phyloP scores from a whole-genome alignment of 2,113 vertebrate species.

The Anthoscopus minutus region DNA sequence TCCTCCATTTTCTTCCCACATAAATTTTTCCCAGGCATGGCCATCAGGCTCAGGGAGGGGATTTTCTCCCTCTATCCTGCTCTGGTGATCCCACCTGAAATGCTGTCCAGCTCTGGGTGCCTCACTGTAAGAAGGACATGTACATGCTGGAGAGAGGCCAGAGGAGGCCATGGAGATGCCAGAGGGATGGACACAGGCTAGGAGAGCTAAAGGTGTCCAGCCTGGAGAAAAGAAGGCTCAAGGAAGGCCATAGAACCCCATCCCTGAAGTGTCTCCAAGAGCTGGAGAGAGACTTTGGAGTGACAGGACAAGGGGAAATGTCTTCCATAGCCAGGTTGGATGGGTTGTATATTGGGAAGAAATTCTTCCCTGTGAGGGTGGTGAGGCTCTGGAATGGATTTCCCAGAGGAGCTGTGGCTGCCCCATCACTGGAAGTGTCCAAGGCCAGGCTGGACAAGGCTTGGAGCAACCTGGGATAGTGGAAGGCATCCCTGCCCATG shows the following conservation, averaged over 20 bases:
- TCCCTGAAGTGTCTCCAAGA: background rate
- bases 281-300: background rate
- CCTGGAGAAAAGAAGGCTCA: background rate
- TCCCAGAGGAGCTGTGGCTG: background rate
- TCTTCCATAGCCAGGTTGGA: background rate
- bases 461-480: background rate
- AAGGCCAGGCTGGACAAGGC: background rate
- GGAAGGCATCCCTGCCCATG: background rate
- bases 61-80: background rate
- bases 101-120: background rate
- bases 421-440: background rate
- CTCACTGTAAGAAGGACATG: background rate
- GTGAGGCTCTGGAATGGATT: background rate
- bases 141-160: background rate
- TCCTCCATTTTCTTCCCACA: background rate
- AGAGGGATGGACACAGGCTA: background rate
- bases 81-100: background rate
- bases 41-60: too few relatives aligned
- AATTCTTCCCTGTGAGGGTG: background rate
- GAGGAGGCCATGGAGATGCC: background rate
- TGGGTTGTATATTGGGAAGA: background rate
- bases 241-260: too few relatives aligned
- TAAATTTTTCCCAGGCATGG: accelerated
- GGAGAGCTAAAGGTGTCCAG: background rate
- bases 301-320: background rate